Base-by-base conservation (phyloP, 30 jellyfish, hydroid and myxozoan genomes). In the Cassiopea andromeda region DNA sequence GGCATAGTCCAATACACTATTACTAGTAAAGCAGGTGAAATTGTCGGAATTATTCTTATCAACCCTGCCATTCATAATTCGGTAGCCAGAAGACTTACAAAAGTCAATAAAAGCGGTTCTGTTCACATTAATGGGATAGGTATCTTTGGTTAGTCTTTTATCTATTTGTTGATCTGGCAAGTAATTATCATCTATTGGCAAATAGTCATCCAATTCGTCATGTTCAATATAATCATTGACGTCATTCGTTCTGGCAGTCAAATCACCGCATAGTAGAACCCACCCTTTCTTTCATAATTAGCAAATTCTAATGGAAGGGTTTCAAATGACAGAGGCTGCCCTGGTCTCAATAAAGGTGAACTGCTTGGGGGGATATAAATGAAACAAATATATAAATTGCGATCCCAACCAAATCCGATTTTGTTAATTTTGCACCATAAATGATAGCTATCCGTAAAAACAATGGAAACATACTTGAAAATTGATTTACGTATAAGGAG, bases 301-400 rank as follows among this genome's bases (percentile, higher is more conserved):
- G 91, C 91, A 82, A 83, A 82, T 67, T 82, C 91, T 44, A 74
- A 67, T 82, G 67, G 91, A 8, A 84, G 69, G 58, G 86, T 84
- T n/a, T 84, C 92, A 48, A 70, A 84, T 49, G 46, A 17, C 19
- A 84, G 48, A 17, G 92, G 50, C 17, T 71, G 85, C 79, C 86
- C 86, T 48, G 86, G 48, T 84, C 73, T 84, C 44, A 84, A 50
- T 54, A 44, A 44, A 43, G 46, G 17, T n/a, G 92, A 84, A 61
- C 66, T 45, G 57, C 80, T 38, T 17, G 86, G 92, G 58, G 92
- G 92, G 49, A 84, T 47, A 73, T 84, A 84, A 1, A 70, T 69
- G 60, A 69, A 83, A 57, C 84, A 83, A 10, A 83, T 46, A 69
- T 43, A 68, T 71, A 83, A 83, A 69, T 83, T 76, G 6, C 47